Evolutionary conservation across 2,113 vertebrate genomes (phyloP).

Genomic region (Pseudorhombus dupliciocellatus): DNA sequence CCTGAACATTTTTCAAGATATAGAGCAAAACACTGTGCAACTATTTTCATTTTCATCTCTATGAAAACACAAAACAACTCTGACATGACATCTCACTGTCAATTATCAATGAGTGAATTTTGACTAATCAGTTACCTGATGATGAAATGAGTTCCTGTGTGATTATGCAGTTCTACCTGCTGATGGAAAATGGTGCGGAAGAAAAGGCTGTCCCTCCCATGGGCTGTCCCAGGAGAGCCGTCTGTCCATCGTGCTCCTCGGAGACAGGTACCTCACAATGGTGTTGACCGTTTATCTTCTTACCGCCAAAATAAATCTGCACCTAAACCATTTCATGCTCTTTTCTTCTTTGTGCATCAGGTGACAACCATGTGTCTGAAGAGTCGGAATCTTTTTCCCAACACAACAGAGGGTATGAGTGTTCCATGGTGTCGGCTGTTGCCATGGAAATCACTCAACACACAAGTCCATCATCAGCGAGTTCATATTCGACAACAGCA

Average conservation of each 20-base stretch:
- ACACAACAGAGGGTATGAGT: constrained; percentile 59
- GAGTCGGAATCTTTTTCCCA: constrained; percentile 39
- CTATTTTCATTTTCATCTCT: too few species aligned
- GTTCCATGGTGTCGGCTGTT: constrained; percentile 41
- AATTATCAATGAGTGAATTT: background rate
- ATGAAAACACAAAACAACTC: too few species aligned
- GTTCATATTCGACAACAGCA: constrained; percentile 18
- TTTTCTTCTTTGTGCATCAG: constrained; percentile 31
- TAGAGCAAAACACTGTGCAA: too few species aligned
- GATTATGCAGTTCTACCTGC: constrained; percentile 78
- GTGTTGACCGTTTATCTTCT: background rate
- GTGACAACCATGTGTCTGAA: constrained; percentile 47
- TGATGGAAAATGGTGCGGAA: constrained; percentile 71
- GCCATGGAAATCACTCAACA: constrained; percentile 29
- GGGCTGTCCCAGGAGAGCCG: constrained; percentile 66
- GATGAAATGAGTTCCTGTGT: background rate
- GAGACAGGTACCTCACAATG: constrained; percentile 72
- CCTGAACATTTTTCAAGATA: too few species aligned
- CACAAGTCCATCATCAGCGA: constrained; percentile 19
- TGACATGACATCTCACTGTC: too few species aligned
- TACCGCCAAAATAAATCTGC: background rate
- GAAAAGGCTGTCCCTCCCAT: constrained; percentile 42
- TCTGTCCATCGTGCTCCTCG: constrained; percentile 71
- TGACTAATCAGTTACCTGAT: background rate
- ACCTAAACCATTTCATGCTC: background rate